These are phyloP conservation scores for Diarsia brunnea DNA, from an alignment of 2,888 invertebrate genomes.

Conservation along the genomic window DNA sequence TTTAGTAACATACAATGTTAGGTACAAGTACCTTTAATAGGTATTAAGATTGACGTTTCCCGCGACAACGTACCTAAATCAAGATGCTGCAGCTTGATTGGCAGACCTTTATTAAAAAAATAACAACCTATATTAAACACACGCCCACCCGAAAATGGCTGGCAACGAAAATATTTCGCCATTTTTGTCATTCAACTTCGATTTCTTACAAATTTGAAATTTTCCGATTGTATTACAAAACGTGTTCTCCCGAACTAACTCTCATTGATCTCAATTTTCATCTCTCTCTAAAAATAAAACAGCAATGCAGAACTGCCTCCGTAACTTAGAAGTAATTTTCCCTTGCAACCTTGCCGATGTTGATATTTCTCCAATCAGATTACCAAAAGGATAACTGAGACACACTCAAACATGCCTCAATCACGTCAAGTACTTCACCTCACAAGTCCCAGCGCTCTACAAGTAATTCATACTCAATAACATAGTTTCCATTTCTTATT, in stretches of 20 bases:
- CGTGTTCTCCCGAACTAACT: background rate
- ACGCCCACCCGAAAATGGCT: background rate
- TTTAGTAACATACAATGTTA: background rate
- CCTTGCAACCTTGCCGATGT: background rate
- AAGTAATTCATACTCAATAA: conserved; percentile 24
- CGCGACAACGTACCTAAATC: background rate
- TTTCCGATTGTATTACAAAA: background rate
- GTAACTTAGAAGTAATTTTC: background rate
- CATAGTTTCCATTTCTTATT: conserved; percentile 59
- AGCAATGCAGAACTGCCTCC: too few species aligned
- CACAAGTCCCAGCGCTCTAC: conserved; percentile 28
- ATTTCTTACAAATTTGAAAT: background rate
- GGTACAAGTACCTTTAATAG: background rate
- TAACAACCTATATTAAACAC: background rate
- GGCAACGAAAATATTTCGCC: background rate
- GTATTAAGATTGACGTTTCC: background rate
- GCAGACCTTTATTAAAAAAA: background rate
- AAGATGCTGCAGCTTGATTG: background rate
- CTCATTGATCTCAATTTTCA: background rate
- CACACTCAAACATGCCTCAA: background rate
- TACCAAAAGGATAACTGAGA: background rate
- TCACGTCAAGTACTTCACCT: background rate
- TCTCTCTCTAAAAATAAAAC: background rate
- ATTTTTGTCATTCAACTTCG: background rate
- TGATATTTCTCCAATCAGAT: background rate